A percentile compares a stretch with the other conserved stretches of the same genome.
Evolutionary conservation across 2,888 invertebrate species (phyloP).

Genomic region (Iselma pallidipennis): DNA sequence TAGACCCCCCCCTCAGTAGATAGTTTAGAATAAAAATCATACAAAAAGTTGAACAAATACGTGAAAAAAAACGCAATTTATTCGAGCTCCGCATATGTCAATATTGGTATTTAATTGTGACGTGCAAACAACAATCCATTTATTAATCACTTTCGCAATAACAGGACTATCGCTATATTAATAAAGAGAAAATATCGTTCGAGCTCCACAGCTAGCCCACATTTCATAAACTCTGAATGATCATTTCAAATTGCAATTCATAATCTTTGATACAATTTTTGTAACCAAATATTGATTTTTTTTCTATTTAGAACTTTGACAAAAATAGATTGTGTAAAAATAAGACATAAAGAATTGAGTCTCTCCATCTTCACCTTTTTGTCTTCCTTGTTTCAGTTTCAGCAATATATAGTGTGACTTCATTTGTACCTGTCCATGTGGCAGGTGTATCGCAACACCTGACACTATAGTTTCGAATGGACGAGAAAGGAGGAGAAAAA

Average conservation of each 20-base stretch:
- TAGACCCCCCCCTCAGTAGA: no score
- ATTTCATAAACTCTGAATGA: not conserved
- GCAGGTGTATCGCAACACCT: constrained; percentile 31
- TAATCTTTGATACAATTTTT: no score
- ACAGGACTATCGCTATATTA: not conserved
- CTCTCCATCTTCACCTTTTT: not conserved
- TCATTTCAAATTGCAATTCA: not conserved
- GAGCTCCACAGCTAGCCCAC: not conserved
- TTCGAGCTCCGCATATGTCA: not conserved
- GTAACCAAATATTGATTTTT: no score
- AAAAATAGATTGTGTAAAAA: no score
- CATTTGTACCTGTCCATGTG: constrained; percentile 35
- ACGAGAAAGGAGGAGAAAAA: constrained; percentile 15
- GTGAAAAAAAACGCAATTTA: not conserved
- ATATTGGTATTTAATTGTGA: constrained; percentile 1
- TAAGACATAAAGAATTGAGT: no score
- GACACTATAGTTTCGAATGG: constrained; percentile 24
- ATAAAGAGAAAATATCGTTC: not conserved
- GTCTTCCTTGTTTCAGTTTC: not conserved
- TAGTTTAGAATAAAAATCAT: no score
- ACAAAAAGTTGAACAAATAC: no score
- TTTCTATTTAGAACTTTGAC: no score
- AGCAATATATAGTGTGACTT: constrained; percentile 20
- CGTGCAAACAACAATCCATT: not conserved
- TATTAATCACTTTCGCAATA: not conserved